Evolutionary conservation across 2,888 invertebrate species (phyloP).

Genomic region (Drosophila quinaria): DNA sequence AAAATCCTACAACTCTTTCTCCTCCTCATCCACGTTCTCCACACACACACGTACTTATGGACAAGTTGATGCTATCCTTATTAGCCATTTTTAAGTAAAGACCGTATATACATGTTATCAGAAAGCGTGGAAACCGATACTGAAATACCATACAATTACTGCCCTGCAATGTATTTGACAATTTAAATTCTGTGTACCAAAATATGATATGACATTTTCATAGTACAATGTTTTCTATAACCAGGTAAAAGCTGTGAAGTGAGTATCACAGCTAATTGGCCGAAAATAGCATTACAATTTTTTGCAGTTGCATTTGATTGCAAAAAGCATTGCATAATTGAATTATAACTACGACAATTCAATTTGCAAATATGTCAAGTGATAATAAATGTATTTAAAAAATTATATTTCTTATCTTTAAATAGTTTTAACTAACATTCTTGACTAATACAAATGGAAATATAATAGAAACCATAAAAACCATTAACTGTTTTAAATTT

Average conservation of each 20-base stretch:
- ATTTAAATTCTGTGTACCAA: no score
- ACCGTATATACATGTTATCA: neutral
- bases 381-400: no score
- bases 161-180: no score
- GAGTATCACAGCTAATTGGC: neutral
- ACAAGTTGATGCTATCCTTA: neutral
- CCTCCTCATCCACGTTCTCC: neutral
- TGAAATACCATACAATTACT: neutral
- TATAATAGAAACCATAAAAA: neutral
- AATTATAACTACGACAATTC: neutral
- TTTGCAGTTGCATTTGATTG: slow-evolving; percentile 1
- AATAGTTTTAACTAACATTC: no score
- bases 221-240: no score
- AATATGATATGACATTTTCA: no score
- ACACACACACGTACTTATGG: neutral
- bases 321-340: neutral
- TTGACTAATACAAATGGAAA: neutral
- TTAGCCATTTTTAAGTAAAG: slow-evolving; percentile 1
- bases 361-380: neutral
- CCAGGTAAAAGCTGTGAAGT: neutral
- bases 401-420: no score
- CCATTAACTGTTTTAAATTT: no score
- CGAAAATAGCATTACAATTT: neutral
- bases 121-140: neutral
- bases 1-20: neutral